Percentiles rank a stretch among this genome's conserved stretches.
Conservation (phyloP, 2,113 vertebrate genomes). For the Mystacornis crossleyi region DNA sequence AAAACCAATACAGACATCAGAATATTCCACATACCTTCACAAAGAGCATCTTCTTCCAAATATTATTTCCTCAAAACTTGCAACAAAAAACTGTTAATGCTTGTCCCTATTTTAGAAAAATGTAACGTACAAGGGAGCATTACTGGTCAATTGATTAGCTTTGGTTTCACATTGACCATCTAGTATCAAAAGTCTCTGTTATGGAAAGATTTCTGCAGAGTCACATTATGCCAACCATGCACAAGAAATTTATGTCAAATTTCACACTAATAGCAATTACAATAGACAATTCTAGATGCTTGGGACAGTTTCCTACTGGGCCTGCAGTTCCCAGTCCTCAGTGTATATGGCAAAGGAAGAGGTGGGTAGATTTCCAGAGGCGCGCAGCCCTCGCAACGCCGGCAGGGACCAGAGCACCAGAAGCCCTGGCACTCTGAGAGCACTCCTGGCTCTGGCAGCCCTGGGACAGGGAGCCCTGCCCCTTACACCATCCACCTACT, state of each 20-base stretch:
- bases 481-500: background rate
- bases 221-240: background rate
- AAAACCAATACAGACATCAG: background rate
- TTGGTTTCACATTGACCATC: background rate
- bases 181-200: background rate
- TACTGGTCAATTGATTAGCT: background rate
- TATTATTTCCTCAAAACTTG: background rate
- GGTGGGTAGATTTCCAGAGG: background rate
- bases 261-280: background rate
- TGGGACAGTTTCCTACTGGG: background rate
- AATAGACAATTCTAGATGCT: background rate
- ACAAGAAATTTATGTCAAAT: background rate
- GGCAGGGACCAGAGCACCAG: accelerated
- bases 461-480: background rate
- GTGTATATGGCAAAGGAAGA: background rate
- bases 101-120: background rate
- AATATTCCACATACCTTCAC: background rate
- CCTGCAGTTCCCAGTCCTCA: background rate
- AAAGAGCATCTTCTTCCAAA: background rate
- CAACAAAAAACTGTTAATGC: background rate
- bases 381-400: accelerated
- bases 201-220: background rate
- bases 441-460: background rate
- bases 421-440: background rate
- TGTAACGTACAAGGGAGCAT: background rate